phyloP scores from a whole-genome alignment of 2,888 invertebrate species.

The Dynastes maya region DNA sequence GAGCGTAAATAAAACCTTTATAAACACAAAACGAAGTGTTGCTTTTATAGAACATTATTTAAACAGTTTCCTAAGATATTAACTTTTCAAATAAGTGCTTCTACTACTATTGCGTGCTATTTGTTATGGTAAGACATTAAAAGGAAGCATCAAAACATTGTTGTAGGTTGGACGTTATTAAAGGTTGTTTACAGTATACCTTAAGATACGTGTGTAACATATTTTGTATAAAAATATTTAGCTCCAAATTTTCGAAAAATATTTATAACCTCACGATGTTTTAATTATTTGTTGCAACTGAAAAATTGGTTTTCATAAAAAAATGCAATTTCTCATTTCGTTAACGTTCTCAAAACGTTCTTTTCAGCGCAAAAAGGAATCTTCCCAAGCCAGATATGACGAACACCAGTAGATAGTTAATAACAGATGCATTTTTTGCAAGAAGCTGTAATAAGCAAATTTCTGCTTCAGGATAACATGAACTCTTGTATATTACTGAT shows the following conservation, averaged over 20 bases:
- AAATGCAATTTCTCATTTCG: too few species aligned
- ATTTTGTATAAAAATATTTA: not conserved
- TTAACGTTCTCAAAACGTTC: too few species aligned
- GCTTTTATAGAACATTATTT: not conserved
- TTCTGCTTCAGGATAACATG: too few species aligned
- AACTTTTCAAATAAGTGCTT: not conserved
- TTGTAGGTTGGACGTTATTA: not conserved
- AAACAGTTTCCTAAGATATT: slow-evolving; percentile 6
- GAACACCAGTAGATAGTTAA: too few species aligned
- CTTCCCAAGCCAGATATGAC: too few species aligned
- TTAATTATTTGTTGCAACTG: too few species aligned
- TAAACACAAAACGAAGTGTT: slow-evolving; percentile 13
- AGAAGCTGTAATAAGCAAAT: too few species aligned
- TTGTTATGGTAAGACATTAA: not conserved
- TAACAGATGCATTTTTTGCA: too few species aligned
- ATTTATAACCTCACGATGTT: not conserved
- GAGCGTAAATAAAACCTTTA: not conserved
- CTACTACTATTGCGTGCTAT: not conserved
- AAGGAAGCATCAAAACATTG: not conserved
- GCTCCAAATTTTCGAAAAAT: not conserved
- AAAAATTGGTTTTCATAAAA: too few species aligned
- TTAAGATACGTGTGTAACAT: not conserved
- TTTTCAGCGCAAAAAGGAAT: too few species aligned
- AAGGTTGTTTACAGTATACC: not conserved
- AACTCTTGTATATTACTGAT: too few species aligned